phyloP scores from a whole-genome alignment of 2,888 invertebrate species.

The Leptinotarsa tumamoca region DNA sequence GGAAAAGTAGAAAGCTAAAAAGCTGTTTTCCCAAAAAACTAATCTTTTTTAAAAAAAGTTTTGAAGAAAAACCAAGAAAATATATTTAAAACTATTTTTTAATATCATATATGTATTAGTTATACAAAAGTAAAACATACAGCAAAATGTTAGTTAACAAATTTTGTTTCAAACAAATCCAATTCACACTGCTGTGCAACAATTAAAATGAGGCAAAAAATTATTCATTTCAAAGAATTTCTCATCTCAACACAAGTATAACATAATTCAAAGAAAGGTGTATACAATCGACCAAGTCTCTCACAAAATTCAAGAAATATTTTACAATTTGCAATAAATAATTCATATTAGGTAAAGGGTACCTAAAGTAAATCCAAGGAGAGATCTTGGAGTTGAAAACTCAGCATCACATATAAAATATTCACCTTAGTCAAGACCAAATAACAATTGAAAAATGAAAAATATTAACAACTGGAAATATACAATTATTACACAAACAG shows the following conservation, averaged over 20 bases:
- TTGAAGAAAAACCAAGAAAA: neutral
- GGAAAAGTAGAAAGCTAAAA: no score
- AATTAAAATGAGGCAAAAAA: slow-evolving; percentile 32
- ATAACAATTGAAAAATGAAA: slow-evolving; percentile 38
- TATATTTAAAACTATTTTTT: slow-evolving; percentile 29
- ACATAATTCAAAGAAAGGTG: slow-evolving; percentile 11
- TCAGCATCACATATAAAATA: slow-evolving; percentile 43
- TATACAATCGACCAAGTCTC: slow-evolving; percentile 43
- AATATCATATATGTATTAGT: slow-evolving; percentile 30
- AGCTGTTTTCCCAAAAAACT: no score
- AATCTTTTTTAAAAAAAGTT: no score
- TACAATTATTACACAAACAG: slow-evolving; percentile 37
- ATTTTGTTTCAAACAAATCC: slow-evolving; percentile 67
- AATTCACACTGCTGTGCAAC: slow-evolving; percentile 64
- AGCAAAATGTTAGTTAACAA: slow-evolving; percentile 25
- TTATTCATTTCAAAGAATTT: slow-evolving; percentile 42
- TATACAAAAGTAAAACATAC: slow-evolving; percentile 31
- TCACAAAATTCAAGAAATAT: slow-evolving; percentile 53
- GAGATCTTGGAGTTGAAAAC: neutral
- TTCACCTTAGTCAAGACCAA: slow-evolving; percentile 46
- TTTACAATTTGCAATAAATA: slow-evolving; percentile 52
- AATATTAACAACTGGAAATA: slow-evolving; percentile 31
- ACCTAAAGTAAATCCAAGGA: slow-evolving; percentile 9
- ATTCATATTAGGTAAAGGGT: slow-evolving; percentile 30
- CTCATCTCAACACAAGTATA: slow-evolving; percentile 49